Evolutionary conservation across 2,113 vertebrate species (phyloP).

Genomic region (Ahaetulla prasina): DNA sequence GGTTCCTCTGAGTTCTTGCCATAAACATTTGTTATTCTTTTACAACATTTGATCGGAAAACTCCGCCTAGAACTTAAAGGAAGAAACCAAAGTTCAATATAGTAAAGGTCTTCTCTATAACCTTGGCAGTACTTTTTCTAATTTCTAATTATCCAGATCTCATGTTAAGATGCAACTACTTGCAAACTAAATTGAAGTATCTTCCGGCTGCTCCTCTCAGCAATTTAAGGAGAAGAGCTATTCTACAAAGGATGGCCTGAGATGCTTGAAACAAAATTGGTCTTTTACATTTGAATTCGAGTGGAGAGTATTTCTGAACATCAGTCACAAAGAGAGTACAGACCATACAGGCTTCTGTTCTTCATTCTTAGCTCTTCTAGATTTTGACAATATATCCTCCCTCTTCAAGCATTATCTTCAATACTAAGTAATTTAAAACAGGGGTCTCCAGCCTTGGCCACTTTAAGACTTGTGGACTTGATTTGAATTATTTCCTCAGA

Average conservation of each 20-base stretch:
- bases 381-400: not conserved
- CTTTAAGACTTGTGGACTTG: no score
- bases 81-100: not conserved
- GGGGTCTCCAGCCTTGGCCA: no score
- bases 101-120: not conserved
- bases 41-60: not conserved
- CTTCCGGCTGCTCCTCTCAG: not conserved
- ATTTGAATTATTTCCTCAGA: not conserved
- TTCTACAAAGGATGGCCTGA: not conserved
- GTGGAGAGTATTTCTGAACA: not conserved
- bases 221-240: not conserved
- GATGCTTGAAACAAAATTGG: not conserved
- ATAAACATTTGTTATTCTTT: not conserved
- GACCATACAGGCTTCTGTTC: not conserved
- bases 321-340: not conserved
- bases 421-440: not conserved
- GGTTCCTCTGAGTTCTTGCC: not conserved
- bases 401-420: not conserved
- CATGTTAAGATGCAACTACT: not conserved
- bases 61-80: not conserved
- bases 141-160: not conserved
- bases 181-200: not conserved
- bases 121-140: not conserved
- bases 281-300: not conserved
- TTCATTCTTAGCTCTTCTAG: not conserved